Evolutionary conservation across 2,888 invertebrate species (phyloP).

Genomic region (Tachina fera): DNA sequence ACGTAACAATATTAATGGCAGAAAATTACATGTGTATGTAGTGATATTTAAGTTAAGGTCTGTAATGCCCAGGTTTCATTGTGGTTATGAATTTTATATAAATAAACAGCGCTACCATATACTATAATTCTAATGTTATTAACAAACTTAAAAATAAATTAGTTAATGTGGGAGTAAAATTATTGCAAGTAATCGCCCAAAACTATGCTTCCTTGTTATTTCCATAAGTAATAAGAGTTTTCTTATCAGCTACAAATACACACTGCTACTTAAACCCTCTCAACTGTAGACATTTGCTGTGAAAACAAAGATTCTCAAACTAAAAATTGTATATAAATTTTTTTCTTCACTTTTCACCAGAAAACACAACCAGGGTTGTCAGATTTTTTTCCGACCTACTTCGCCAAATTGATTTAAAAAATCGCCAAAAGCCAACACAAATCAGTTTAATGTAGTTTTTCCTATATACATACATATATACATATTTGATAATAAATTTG

Average conservation of each 20-base stretch:
- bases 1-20: too few species aligned
- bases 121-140: not conserved
- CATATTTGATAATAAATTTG: too few species aligned
- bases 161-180: not conserved
- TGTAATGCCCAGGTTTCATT: too few species aligned
- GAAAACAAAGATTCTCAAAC: not conserved
- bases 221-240: not conserved
- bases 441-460: too few species aligned
- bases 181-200: not conserved
- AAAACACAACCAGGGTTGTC: slow-evolving; percentile 3
- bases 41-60: too few species aligned
- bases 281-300: not conserved
- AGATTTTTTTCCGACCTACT: too few species aligned
- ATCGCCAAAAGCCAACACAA: too few species aligned
- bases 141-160: not conserved
- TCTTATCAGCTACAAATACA: not conserved
- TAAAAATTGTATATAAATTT: not conserved
- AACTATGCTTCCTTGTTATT: not conserved
- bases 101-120: not conserved
- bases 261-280: not conserved
- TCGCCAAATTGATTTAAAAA: too few species aligned
- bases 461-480: too few species aligned
- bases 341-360: slow-evolving; percentile 22
- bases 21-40: too few species aligned
- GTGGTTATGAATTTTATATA: not conserved